Evolutionary conservation across 2,797 vertebrate genomes (phyloP).

Genomic region (Nothura maculosa): DNA sequence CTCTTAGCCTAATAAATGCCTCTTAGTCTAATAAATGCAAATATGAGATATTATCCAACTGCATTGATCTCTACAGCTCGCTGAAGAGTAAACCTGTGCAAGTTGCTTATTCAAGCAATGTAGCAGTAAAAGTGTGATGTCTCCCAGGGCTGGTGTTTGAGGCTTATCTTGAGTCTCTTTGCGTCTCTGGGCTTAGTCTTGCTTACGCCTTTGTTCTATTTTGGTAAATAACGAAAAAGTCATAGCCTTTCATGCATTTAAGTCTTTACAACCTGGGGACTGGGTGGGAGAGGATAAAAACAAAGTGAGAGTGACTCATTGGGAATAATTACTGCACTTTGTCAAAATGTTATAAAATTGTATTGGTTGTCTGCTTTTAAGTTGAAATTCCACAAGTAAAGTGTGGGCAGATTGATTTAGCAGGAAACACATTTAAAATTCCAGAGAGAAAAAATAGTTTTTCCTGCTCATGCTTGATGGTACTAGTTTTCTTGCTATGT

Average conservation of each 20-base stretch:
- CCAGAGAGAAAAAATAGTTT: not conserved
- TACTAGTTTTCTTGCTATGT: not conserved
- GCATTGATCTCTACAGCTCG: not conserved
- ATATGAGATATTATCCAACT: accelerated
- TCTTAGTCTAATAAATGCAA: not conserved
- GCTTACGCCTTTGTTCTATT: not conserved
- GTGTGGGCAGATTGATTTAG: not conserved
- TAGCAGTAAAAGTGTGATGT: not conserved
- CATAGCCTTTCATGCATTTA: not conserved
- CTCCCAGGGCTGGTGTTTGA: accelerated
- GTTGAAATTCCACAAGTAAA: not conserved
- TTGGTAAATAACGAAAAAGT: not conserved
- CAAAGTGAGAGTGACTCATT: not conserved
- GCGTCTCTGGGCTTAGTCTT: not conserved
- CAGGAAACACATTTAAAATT: not conserved
- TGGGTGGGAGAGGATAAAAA: not conserved
- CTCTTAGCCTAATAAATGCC: not conserved
- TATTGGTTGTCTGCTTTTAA: not conserved
- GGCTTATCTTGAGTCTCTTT: accelerated
- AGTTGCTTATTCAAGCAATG: not conserved
- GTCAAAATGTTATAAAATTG: not conserved
- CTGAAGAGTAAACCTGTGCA: not conserved
- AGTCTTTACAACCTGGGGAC: not conserved
- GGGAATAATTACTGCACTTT: not conserved
- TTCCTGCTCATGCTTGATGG: not conserved